Conservation (phyloP, 1,140 invertebrate species). For the Branchinecta lindahli region DNA sequence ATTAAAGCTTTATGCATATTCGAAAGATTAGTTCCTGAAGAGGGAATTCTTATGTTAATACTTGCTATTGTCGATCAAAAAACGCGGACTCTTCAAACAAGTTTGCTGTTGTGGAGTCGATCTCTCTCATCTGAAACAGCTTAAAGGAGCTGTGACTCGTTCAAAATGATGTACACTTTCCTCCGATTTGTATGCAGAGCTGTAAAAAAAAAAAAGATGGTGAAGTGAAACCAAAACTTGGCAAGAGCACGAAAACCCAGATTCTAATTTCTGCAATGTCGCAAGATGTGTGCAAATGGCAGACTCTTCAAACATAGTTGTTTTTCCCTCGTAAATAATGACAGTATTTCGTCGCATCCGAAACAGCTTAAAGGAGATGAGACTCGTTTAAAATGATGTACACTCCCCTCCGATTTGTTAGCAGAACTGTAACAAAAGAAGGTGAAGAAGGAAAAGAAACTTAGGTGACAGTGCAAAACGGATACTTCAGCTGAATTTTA, state of each 20-base stretch:
- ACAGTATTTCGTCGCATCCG: not conserved
- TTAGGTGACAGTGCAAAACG: too few relatives aligned
- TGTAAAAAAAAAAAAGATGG: too few relatives aligned
- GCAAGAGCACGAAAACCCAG: too few relatives aligned
- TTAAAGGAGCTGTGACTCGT: not conserved
- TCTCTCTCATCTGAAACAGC: not conserved
- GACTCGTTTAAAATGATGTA: not conserved
- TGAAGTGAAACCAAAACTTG: too few relatives aligned
- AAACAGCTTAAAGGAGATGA: not conserved
- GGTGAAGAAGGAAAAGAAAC: too few relatives aligned
- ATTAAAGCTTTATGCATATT: conserved; percentile 11
- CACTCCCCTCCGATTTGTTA: too few relatives aligned
- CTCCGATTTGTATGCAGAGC: too few relatives aligned
- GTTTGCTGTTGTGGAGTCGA: conserved; percentile 2
- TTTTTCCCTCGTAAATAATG: not conserved
- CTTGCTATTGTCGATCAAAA: conserved; percentile 11
- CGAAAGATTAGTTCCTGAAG: conserved; percentile 9
- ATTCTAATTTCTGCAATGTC: too few relatives aligned
- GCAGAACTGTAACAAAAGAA: too few relatives aligned
- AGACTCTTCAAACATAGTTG: not conserved
- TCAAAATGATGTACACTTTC: not conserved
- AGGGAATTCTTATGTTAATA: conserved; percentile 10
- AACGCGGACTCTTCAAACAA: conserved; percentile 4
- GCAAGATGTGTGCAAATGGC: not conserved
- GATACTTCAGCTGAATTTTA: too few relatives aligned